Percentiles rank a stretch among this genome's conserved stretches.
phyloP scores from a whole-genome alignment of 1,140 invertebrate genomes.

The Archivesica marissinica region DNA sequence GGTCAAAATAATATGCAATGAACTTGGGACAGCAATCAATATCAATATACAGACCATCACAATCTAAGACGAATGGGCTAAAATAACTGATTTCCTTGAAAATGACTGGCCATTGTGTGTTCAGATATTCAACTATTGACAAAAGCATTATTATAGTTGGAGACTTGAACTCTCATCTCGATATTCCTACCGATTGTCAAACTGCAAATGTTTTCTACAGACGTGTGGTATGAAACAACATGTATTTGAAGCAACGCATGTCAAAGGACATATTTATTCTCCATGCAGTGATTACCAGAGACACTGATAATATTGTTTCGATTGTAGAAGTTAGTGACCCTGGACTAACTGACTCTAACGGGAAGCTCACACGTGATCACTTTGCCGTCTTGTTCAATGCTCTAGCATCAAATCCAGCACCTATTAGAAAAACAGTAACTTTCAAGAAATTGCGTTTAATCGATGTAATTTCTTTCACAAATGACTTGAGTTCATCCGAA shows the following conservation, averaged over 20 bases:
- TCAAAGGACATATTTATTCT: slow-evolving; percentile 29
- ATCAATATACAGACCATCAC: slow-evolving; percentile 27
- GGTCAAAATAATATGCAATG: not conserved
- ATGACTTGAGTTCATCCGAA: not conserved
- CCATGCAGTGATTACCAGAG: slow-evolving; percentile 53
- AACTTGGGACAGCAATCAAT: not conserved
- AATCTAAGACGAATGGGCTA: slow-evolving; percentile 20
- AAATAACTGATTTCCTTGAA: not conserved
- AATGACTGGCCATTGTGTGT: slow-evolving; percentile 24
- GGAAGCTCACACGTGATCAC: slow-evolving; percentile 60
- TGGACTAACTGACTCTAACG: slow-evolving; percentile 46
- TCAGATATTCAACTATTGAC: slow-evolving; percentile 22
- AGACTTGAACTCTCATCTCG: not conserved
- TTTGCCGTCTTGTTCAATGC: slow-evolving; percentile 35
- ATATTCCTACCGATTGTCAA: not conserved
- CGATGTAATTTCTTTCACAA: not conserved
- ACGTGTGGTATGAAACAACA: slow-evolving; percentile 46
- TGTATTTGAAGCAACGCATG: slow-evolving; percentile 39
- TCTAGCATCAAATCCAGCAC: slow-evolving; percentile 11
- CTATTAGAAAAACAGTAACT: slow-evolving; percentile 24
- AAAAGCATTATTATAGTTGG: slow-evolving; percentile 12
- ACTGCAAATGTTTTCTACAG: not conserved
- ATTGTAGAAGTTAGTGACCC: slow-evolving; percentile 18
- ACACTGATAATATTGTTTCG: slow-evolving; percentile 15
- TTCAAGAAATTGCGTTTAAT: slow-evolving; percentile 32